phyloP scores from a whole-genome alignment of 2,113 vertebrate genomes.

The Podilymbus podiceps region DNA sequence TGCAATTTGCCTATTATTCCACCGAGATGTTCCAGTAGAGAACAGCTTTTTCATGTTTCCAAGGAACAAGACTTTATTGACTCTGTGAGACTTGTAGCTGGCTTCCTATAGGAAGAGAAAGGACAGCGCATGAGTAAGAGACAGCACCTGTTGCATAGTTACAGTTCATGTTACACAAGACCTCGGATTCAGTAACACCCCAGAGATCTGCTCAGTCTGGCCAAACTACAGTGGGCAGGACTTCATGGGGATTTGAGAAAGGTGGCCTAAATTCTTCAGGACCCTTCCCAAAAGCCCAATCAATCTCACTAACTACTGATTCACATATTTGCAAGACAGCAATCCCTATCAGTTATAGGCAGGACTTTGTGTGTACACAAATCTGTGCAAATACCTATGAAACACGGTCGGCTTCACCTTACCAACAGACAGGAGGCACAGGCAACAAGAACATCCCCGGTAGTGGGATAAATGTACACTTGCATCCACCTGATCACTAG shows the following conservation, averaged over 20 bases:
- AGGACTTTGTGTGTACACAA: background rate
- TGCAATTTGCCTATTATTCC: conserved; percentile 89
- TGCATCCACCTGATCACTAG: background rate
- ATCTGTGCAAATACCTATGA: background rate
- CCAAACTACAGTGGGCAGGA: background rate
- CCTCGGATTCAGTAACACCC: background rate
- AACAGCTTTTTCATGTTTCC: conserved; percentile 86
- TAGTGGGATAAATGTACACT: background rate
- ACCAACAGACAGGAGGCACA: background rate
- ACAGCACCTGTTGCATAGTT: background rate
- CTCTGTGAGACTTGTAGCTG: conserved; percentile 81
- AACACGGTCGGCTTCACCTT: background rate
- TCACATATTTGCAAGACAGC: background rate
- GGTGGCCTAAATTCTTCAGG: background rate
- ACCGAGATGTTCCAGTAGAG: conserved; percentile 85
- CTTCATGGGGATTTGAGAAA: background rate
- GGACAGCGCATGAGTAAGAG: background rate
- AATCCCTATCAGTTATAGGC: background rate
- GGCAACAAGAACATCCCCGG: background rate
- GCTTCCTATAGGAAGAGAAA: conserved; percentile 77
- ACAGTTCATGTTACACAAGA: background rate
- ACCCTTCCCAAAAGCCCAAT: background rate
- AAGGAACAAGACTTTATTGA: conserved; percentile 87
- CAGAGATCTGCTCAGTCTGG: background rate
- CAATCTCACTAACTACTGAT: background rate